Percentiles rank a stretch among this genome's conserved stretches.
phyloP scores from a whole-genome alignment of 2,888 invertebrate genomes.

The Orthosia gothica region DNA sequence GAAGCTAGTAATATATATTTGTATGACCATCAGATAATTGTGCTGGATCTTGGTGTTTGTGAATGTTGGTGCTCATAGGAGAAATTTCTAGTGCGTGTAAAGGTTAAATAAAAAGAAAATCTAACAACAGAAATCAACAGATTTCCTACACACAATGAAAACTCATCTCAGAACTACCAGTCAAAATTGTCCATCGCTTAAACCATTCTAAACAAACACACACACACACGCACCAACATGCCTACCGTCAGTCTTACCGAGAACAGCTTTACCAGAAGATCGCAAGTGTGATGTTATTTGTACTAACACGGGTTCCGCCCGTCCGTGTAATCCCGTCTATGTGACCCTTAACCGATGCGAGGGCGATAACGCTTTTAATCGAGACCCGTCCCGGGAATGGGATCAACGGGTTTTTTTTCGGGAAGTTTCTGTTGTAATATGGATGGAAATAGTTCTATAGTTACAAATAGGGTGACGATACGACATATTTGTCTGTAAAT shows the following conservation, averaged over 20 bases:
- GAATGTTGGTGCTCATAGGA: too few relatives aligned
- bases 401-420: neutral
- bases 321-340: slow-evolving; percentile 31
- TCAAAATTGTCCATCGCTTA: neutral
- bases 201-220: neutral
- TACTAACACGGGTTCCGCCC: slow-evolving; percentile 6
- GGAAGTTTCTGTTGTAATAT: neutral
- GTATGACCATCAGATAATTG: too few relatives aligned
- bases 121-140: too few relatives aligned
- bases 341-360: slow-evolving; percentile 19
- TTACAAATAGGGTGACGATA: neutral
- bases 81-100: too few relatives aligned
- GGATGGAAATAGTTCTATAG: neutral
- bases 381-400: neutral
- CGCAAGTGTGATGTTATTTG: slow-evolving; percentile 27
- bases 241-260: neutral
- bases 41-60: too few relatives aligned
- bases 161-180: neutral
- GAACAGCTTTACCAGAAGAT: neutral
- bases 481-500: too few relatives aligned
- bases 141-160: neutral
- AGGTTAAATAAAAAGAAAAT: too few relatives aligned
- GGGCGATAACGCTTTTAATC: slow-evolving; percentile 35
- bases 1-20: too few relatives aligned
- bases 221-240: too few relatives aligned